Base-by-base conservation (phyloP, 1,140 invertebrate species). In the Drosophila gunungcola region DNA sequence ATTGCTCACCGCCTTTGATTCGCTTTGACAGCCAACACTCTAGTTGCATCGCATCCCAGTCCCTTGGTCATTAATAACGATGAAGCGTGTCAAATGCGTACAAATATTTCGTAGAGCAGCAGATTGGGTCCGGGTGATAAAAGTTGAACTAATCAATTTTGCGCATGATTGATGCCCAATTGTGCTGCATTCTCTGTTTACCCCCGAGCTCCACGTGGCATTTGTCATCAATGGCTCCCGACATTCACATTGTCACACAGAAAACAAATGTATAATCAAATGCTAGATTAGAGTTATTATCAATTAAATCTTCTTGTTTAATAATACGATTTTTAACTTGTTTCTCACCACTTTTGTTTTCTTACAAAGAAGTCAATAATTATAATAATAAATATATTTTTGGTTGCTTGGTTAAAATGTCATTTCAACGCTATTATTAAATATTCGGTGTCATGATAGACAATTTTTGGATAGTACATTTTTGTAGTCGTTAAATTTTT, bases 101-200 rank as follows among this genome's bases (percentile, higher is more conserved):
- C 60, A 80, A 80, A 74, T 74, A 70, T 80, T 75, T 73, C 12
- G 25, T 29, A 4, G 7, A 16, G 45, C 32, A 34, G 51, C 38
- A 55, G 27, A 65, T 43, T 32, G 38, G 49, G 61, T 32, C 25
- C 13, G 64, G 45, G 38, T 10, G 64, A 46, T 43, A 53, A 78
- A 75, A 68, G 69, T 78, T 61, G 27, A 88, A 82, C 84, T 88
- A 89, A 88, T 86, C 83, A 86, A 86, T 86, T 86, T 86, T 86
- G 49, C 79, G 84, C 83, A 83, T 86, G 83, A 89, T 86, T 86
- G 83, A 88, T 88, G 83, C 83, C 76, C 83, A 89, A 89, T 88
- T 80, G 83, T 73, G 79, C 67, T 88, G 83, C 83, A 88, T 88
- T 88, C 82, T 88, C 79, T 84, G 63, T 79, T 81, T 68, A 53